Percentiles rank a stretch among this genome's conserved stretches.
Evolutionary conservation across 2,888 invertebrate species (phyloP).

Genomic region (Nomada ferruginata): DNA sequence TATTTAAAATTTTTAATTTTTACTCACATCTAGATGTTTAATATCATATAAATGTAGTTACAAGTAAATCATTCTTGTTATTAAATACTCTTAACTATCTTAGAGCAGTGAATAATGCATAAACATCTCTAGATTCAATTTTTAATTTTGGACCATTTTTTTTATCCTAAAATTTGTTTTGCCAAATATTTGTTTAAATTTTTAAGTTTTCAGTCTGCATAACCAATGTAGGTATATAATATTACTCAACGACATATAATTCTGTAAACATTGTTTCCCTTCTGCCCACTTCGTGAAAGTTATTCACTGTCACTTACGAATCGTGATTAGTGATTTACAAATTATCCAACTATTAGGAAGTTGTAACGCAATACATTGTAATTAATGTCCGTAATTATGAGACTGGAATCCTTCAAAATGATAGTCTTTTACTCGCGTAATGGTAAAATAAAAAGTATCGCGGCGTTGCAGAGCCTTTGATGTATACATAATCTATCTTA

Average conservation of each 20-base stretch:
- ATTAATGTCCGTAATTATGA: constrained; percentile 42
- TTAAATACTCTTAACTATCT: constrained; percentile 65
- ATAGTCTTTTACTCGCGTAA: constrained; percentile 37
- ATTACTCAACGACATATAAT: neutral
- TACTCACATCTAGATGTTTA: constrained; percentile 33
- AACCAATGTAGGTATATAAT: constrained; percentile 25
- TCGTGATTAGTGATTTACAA: neutral
- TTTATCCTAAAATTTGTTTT: constrained; percentile 66
- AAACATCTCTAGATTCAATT: constrained; percentile 42
- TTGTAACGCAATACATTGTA: constrained; percentile 8
- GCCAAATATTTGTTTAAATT: constrained; percentile 59
- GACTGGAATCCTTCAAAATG: constrained; percentile 57
- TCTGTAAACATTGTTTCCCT: neutral
- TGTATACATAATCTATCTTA: constrained; percentile 33
- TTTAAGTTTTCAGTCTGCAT: constrained; percentile 58
- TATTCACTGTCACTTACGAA: neutral
- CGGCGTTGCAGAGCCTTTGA: constrained; percentile 34
- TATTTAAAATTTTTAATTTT: constrained; percentile 42
- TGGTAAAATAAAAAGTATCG: constrained; percentile 36
- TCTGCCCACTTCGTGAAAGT: constrained; percentile 18
- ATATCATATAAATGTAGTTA: constrained; percentile 25
- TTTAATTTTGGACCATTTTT: constrained; percentile 66
- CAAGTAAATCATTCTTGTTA: constrained; percentile 56
- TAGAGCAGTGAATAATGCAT: constrained; percentile 39
- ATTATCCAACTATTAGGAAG: constrained; percentile 1